phyloP scores from a whole-genome alignment of 2,113 vertebrate species.

The Miniopterus natalensis region DNA sequence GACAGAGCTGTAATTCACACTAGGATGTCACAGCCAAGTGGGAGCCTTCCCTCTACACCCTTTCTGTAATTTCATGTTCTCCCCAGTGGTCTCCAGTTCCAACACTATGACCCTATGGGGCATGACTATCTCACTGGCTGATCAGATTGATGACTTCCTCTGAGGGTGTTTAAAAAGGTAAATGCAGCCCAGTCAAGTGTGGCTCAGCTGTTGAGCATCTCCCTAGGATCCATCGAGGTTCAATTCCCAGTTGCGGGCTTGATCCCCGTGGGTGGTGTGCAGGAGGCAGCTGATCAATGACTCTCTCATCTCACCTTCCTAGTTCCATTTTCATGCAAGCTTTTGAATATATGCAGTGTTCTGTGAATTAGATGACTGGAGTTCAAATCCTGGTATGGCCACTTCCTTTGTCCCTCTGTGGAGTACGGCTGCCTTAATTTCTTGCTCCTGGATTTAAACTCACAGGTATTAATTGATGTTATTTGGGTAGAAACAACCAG shows the following conservation, averaged over 20 bases:
- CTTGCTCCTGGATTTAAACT: neutral
- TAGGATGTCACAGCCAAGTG: too few species aligned
- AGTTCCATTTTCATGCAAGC: neutral
- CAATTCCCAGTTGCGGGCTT: too few species aligned
- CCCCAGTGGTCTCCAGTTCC: too few species aligned
- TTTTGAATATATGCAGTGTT: neutral
- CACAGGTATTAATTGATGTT: neutral
- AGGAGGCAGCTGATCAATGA: too few species aligned
- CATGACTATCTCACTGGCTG: neutral
- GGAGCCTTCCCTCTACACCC: too few species aligned
- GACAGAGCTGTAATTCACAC: neutral
- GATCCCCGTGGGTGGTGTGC: too few species aligned
- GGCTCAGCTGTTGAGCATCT: too few species aligned
- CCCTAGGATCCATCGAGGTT: too few species aligned
- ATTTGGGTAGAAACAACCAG: neutral
- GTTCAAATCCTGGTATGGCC: neutral
- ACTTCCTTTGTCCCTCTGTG: neutral
- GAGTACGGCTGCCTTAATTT: neutral
- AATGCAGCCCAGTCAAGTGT: neutral
- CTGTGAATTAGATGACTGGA: neutral
- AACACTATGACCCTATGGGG: fast-evolving
- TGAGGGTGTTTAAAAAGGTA: neutral
- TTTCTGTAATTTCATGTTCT: neutral
- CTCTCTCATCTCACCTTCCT: neutral
- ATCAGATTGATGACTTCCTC: neutral